These are phyloP conservation scores for Cervus canadensis DNA, from an alignment of 2,113 vertebrate genomes.

Conservation along the genomic window DNA sequence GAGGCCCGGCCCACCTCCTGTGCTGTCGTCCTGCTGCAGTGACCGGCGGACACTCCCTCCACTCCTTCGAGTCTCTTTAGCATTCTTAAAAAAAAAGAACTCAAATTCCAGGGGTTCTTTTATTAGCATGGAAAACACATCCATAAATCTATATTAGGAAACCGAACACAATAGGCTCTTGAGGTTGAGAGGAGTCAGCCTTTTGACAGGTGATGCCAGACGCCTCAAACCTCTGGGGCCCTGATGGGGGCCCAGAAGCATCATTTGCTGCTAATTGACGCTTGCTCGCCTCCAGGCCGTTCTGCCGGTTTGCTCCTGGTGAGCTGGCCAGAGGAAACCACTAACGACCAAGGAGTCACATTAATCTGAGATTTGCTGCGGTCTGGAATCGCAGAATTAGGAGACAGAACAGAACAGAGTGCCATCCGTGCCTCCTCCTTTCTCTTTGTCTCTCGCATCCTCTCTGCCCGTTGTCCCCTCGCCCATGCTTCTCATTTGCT, in stretches of 20 bases:
- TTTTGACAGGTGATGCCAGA: neutral
- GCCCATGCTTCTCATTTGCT: neutral
- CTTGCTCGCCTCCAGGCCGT: neutral
- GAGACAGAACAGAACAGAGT: neutral
- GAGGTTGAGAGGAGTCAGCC: neutral
- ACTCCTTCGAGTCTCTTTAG: neutral
- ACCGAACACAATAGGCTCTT: neutral
- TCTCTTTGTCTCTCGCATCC: neutral
- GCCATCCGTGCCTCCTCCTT: fast-evolving
- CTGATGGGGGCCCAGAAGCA: neutral
- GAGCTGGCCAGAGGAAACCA: neutral
- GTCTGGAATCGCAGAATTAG: fast-evolving
- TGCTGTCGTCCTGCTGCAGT: fast-evolving
- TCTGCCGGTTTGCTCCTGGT: fast-evolving
- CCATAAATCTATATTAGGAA: neutral
- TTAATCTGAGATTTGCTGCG: neutral
- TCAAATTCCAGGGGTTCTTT: neutral
- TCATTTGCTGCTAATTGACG: neutral
- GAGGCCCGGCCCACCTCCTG: fast-evolving
- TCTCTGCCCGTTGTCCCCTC: neutral
- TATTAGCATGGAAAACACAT: neutral
- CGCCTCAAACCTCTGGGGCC: neutral
- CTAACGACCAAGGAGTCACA: neutral
- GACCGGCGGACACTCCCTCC: too few relatives aligned
- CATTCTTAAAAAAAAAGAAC: neutral